A percentile compares a stretch with the other conserved stretches of the same genome.
These are phyloP conservation scores for Sesia apiformis DNA, from an alignment of 2,888 invertebrate genomes.

Conservation along the genomic window DNA sequence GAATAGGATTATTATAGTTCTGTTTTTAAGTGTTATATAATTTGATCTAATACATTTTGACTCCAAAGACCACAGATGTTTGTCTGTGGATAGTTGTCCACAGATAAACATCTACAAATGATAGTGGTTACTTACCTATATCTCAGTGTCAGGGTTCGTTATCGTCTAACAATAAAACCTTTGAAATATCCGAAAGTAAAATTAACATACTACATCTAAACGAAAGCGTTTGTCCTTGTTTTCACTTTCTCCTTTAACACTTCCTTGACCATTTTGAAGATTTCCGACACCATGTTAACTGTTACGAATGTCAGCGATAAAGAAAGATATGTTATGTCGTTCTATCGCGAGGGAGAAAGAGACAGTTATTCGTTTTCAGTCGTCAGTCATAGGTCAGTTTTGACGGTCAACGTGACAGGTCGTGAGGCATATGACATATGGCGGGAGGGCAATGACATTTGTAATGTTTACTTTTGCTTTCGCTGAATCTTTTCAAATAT, in stretches of 20 bases:
- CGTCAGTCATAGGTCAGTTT: constrained; percentile 3
- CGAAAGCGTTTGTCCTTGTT: background rate
- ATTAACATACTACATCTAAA: background rate
- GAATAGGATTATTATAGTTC: too few relatives aligned
- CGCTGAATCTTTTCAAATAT: constrained; percentile 13
- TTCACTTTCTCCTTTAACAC: background rate
- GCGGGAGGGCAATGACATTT: constrained; percentile 35
- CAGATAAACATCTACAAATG: too few relatives aligned
- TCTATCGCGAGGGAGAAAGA: background rate
- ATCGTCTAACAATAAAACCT: too few relatives aligned
- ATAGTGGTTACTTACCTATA: too few relatives aligned
- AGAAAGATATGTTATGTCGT: background rate
- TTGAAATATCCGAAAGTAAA: background rate
- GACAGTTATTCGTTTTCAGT: background rate
- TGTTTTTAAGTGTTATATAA: too few relatives aligned
- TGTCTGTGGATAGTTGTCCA: too few relatives aligned
- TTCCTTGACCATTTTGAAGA: background rate
- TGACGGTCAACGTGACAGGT: constrained; percentile 25
- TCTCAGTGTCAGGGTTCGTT: too few relatives aligned
- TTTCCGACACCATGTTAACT: background rate
- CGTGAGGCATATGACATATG: too few relatives aligned
- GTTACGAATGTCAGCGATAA: background rate
- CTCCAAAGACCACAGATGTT: too few relatives aligned
- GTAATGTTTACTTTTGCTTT: constrained; percentile 41
- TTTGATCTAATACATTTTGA: too few relatives aligned